These are phyloP conservation scores for Hippoglossus stenolepis DNA, from an alignment of 2,113 vertebrate genomes.

Conservation along the genomic window DNA sequence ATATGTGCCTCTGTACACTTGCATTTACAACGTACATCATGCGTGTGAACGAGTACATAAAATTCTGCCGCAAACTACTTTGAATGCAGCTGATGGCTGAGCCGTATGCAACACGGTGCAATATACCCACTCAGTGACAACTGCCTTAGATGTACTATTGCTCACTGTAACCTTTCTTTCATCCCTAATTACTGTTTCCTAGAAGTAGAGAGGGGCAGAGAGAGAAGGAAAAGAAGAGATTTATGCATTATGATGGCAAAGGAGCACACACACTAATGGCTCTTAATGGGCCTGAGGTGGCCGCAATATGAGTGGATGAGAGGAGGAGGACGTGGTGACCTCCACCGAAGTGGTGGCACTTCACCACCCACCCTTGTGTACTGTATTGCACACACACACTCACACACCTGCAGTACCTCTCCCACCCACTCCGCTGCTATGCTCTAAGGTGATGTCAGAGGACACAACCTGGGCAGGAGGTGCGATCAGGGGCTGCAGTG, in stretches of 20 bases:
- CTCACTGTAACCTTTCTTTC: slow-evolving; percentile 76
- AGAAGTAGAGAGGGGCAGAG: slow-evolving; percentile 66
- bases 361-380: slow-evolving; percentile 87
- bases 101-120: slow-evolving; percentile 58
- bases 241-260: slow-evolving; percentile 80
- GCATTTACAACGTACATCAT: slow-evolving; percentile 1
- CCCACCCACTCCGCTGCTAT: slow-evolving; percentile 37
- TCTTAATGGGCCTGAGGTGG: slow-evolving; percentile 92
- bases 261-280: slow-evolving; percentile 80
- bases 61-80: slow-evolving; percentile 46
- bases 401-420: slow-evolving; percentile 45
- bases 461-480: slow-evolving; percentile 47
- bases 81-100: slow-evolving; percentile 50
- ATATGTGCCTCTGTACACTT: slow-evolving; percentile 9
- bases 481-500: slow-evolving; percentile 20
- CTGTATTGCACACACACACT: slow-evolving; percentile 48
- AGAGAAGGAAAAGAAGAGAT: slow-evolving; percentile 69
- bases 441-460: slow-evolving; percentile 42
- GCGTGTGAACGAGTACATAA: slow-evolving; percentile 13
- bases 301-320: slow-evolving; percentile 68
- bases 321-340: slow-evolving; percentile 88
- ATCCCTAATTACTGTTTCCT: slow-evolving; percentile 76
- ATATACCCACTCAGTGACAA: slow-evolving; percentile 63
- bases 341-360: slow-evolving; percentile 91
- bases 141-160: slow-evolving; percentile 67